Base-by-base conservation (phyloP, 2,113 vertebrate genomes). In the Siphamia tubifer region DNA sequence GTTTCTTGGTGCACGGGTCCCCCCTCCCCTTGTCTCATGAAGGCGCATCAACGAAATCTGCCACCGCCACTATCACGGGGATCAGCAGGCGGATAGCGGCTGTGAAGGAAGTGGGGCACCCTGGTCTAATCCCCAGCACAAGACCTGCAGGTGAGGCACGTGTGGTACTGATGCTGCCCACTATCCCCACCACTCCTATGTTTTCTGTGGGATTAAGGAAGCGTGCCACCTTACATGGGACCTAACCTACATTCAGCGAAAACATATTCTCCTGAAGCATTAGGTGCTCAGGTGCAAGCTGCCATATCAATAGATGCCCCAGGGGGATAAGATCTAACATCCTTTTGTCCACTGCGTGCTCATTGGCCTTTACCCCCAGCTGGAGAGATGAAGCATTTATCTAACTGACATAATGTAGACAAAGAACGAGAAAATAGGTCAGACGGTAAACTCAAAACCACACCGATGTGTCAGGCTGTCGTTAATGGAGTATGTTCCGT, bases 241-340 rank as follows among this genome's bases (percentile, higher is more conserved):
- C 69, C 77, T 79, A 81, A 85, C 85, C 72, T 67, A 72, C 64
- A 74, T 82, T 82, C 35, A 58, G 61, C 0, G 48, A 86, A 84
- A 86, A 80, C 63, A 78, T 83, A 60, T 74, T 79, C 74, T 63
- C 70, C 56, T 27, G 68, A 8, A 74, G 86, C 71, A 85, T 88
- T 83, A 85, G 55, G 49, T 80, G 84, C 81, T 84, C 81, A 75
- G 61, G 67, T 71, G 73, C 85, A 89, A 70, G 82, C 81, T 76
- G 82, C 82, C 64, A 15, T 64, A 80, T 79, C 74, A 79, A 85
- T 66, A 79, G 72, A 60, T 73, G 45, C 20, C 40, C 27, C 4
- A 3, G 0, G n/a, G 51, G 65, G 89, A 91, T 93, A 87, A 90
- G 77, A 90, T 91, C 89, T 92, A 85, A 84, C 80, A 85, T 86